Base-by-base conservation (phyloP, 2,888 invertebrate species). In the Coenonympha arcania region DNA sequence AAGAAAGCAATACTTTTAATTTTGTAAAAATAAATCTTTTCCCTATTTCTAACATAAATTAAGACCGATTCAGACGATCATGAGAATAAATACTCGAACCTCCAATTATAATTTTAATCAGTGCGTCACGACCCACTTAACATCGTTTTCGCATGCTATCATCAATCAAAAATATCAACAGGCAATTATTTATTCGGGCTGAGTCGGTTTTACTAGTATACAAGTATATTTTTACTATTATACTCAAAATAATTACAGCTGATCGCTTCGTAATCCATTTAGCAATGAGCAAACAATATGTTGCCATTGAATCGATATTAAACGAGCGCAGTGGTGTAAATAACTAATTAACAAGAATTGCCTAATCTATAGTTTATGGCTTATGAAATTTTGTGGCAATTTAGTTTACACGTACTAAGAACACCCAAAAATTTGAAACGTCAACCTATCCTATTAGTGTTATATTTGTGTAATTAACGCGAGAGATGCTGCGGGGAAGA, bases 261-360 rank as follows among this genome's bases (percentile, higher is more conserved):
- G 26, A 28, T 44, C 39, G 39, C 26, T 52, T 42, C 45, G 49
- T 42, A 50, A 53, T 50, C 26, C 19, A 6, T 39, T 22, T n/a
- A 26, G 11, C 39, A 43, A 53, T 53, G 43, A 53, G 46, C 50
- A 20, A 50, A 50, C 43, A 33, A 33, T 18, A 8, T 41, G 33
- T 34, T 34, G 34, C 48, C 26, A 41, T 26, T 43, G 28, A 26
- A 6, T 37, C 16, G 30, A 15, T 48, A 41, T 49, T 16, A 45
- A 49, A 36, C 22, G 13, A 37, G 45, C 26, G n/a, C 28, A 39
- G 6, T 42, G 39, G 39, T 33, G 41, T 28, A 41, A 28, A 28
- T 28, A 42, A 44, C 18, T 28, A 46, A 39, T 48, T 41, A 28
- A 34, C 18, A 19, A 24, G 24, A 31, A 45, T 42, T 53, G 34